Percentiles rank a stretch among this genome's conserved stretches.
Conservation (phyloP, 2,797 vertebrate species). For the Todus mexicanus region DNA sequence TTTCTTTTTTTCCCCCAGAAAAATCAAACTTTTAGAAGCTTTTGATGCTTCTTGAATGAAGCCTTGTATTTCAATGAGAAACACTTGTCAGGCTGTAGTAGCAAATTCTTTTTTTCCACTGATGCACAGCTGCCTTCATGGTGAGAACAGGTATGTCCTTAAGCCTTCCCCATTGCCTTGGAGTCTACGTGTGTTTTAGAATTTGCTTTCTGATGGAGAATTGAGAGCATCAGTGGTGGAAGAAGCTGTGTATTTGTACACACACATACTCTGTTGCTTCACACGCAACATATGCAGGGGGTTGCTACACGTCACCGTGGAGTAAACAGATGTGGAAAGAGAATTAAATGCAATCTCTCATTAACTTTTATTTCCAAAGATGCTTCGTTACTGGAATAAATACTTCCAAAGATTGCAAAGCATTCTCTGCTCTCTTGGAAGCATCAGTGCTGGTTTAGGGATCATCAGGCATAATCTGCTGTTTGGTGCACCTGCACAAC, state of each 20-base stretch:
- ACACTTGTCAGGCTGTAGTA: fast-evolving
- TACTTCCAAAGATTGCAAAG: background rate
- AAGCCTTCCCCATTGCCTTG: background rate
- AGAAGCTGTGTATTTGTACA: too few species aligned
- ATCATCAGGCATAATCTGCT: slow-evolving; percentile 30
- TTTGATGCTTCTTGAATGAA: background rate
- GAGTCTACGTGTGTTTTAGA: fast-evolving
- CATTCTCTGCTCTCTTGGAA: background rate
- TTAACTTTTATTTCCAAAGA: background rate
- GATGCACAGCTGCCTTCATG: background rate
- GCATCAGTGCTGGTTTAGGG: slow-evolving; percentile 8
- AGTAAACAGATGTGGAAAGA: fast-evolving
- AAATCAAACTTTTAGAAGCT: background rate
- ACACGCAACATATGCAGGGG: fast-evolving
- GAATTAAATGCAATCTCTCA: background rate
- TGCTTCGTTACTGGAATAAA: background rate
- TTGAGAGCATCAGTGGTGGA: background rate
- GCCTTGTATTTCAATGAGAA: background rate
- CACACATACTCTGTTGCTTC: fast-evolving
- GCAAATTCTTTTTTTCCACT: background rate
- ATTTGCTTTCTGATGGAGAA: background rate
- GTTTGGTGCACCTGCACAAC: slow-evolving; percentile 42
- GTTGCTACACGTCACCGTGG: background rate
- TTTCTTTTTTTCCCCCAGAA: too few species aligned
- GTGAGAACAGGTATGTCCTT: fast-evolving